Base-by-base conservation (phyloP, 2,888 invertebrate species). In the Teleogryllus oceanicus region DNA sequence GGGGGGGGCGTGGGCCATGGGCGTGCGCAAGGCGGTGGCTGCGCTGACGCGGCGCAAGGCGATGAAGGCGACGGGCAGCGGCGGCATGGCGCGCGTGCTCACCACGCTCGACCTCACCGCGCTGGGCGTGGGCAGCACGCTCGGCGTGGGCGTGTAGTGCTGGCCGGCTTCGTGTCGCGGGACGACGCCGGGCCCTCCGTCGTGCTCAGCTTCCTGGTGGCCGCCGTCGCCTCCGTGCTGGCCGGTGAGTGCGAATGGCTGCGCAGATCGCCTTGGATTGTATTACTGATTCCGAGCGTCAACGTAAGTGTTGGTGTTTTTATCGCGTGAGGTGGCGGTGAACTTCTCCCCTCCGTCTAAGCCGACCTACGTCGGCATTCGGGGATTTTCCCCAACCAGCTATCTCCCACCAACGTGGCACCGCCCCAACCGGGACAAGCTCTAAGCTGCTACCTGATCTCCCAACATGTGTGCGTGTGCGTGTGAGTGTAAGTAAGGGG, bases 131-230 rank as follows among this genome's bases (percentile, higher is more conserved):
- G 88, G 88, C 18, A 85, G 86, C 24, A 88, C 88, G 0, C 88
- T 91, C 11, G 91, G 91, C 10, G 89, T 90, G 1, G 91, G 91
- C 2, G 89, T 91, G 74, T 91, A 91, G 89, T 91, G 4, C 85
- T 91, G 81, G 89, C 88, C 78, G 89, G 89, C 11, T 84, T 87
- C 18, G 89, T 89, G 3, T 88, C 89, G 3, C 87, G 86, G 79
- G 85, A 87, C 74, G 85, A 86, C 16, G 88, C 90, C 12, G 91
- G 91, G 5, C 91, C 91, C 2, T 89, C 89, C 2, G 89, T 90
- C n/a, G 86, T 89, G 5, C 80, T 91, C 13, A 90, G 90, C 5
- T 91, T 90, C 84, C 84, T 90, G 12, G 85, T 90, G 24, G 90
- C 90, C 13, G 90, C 90, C 11, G 80, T 90, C 37, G 90, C 90